A percentile compares a stretch with the other conserved stretches of the same genome.
Conservation (phyloP, 2,888 invertebrate genomes). For the Xestia xanthographa region DNA sequence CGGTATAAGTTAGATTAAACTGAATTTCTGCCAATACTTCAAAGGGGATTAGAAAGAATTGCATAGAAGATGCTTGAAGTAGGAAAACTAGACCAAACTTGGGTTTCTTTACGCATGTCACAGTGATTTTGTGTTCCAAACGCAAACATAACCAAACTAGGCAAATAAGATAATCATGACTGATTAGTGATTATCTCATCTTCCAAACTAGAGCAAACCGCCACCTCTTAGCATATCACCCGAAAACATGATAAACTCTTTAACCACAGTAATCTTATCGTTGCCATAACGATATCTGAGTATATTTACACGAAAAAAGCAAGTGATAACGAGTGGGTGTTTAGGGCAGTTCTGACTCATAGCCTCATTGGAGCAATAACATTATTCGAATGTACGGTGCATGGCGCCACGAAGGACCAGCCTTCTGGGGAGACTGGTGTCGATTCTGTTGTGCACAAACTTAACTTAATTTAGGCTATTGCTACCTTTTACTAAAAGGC, state of each 20-base stretch:
- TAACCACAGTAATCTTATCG: constrained; percentile 56
- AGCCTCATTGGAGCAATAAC: too few species aligned
- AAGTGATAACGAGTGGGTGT: too few species aligned
- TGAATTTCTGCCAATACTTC: neutral
- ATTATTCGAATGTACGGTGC: too few species aligned
- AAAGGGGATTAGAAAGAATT: neutral
- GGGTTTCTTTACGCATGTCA: neutral
- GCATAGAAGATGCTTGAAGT: neutral
- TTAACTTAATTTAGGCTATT: too few species aligned
- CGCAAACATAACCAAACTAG: constrained; percentile 10
- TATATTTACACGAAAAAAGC: constrained; percentile 65
- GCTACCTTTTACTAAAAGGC: too few species aligned
- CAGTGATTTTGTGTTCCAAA: constrained; percentile 47
- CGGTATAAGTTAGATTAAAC: neutral
- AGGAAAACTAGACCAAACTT: neutral
- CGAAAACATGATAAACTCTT: constrained; percentile 51
- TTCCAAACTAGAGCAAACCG: constrained; percentile 38
- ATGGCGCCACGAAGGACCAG: too few species aligned
- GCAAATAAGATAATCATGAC: constrained; percentile 26
- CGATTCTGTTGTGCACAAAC: too few species aligned
- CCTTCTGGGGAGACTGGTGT: too few species aligned
- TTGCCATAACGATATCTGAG: constrained; percentile 63
- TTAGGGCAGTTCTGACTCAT: too few species aligned
- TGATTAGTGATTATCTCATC: constrained; percentile 38
- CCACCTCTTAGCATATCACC: constrained; percentile 38